Conservation (phyloP, 2,888 invertebrate species). For the Brenthis hecate region DNA sequence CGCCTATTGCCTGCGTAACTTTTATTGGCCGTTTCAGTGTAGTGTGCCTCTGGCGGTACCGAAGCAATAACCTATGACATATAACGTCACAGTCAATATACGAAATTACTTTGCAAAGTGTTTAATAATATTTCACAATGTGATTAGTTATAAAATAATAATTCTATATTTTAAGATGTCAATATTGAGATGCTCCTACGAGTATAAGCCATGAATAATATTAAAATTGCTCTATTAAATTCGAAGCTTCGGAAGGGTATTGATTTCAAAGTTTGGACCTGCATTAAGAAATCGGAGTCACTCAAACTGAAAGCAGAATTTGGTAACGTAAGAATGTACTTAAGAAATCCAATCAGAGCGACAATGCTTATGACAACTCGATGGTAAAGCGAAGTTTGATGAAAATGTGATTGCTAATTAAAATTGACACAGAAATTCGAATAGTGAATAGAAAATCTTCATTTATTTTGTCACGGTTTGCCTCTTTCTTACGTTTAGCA, state of each 20-base stretch:
- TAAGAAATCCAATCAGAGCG: conserved; percentile 70
- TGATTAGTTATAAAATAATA: too few relatives aligned
- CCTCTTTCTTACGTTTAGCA: conserved; percentile 76
- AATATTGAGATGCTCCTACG: conserved; percentile 22
- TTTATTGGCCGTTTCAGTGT: conserved; percentile 55
- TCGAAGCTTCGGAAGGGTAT: conserved; percentile 38
- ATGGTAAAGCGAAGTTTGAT: conserved; percentile 69
- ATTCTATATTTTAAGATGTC: neutral
- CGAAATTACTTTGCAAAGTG: conserved; percentile 27
- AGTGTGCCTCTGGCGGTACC: conserved; percentile 47
- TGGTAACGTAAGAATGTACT: conserved; percentile 59
- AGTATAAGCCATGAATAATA: conserved; percentile 24
- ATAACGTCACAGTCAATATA: conserved; percentile 48
- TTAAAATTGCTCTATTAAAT: conserved; percentile 39
- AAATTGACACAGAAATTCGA: conserved; percentile 80
- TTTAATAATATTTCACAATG: neutral
- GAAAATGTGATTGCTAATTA: conserved; percentile 81
- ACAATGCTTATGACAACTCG: conserved; percentile 70
- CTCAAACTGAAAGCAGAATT: conserved; percentile 62
- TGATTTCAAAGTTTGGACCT: conserved; percentile 40
- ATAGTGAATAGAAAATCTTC: conserved; percentile 77
- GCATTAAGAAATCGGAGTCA: conserved; percentile 57
- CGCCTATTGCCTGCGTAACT: conserved; percentile 54
- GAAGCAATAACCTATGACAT: conserved; percentile 53
- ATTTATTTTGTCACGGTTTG: conserved; percentile 79